These are phyloP conservation scores for Xylocopa sonorina DNA, from an alignment of 1,140 invertebrate species.

Conservation along the genomic window DNA sequence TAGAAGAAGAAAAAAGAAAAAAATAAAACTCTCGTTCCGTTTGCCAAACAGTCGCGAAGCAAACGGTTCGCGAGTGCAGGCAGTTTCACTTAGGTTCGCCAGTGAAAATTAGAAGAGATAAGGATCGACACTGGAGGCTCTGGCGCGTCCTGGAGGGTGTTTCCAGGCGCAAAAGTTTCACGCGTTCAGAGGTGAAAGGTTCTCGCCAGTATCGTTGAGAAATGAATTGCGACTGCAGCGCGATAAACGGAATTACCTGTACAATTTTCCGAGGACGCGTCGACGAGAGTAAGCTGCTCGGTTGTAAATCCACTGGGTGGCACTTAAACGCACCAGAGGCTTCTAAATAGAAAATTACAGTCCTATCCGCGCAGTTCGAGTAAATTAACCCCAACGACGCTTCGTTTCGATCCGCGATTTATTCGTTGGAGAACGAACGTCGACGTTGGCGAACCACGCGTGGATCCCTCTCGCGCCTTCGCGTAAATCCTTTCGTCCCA, in stretches of 20 bases:
- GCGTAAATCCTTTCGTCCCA: no score
- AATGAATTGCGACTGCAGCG: slow-evolving; percentile 27
- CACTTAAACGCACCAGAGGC: slow-evolving; percentile 43
- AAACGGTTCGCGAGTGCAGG: not conserved
- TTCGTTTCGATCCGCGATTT: slow-evolving; percentile 33
- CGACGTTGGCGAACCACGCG: no score
- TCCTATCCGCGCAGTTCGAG: slow-evolving; percentile 33
- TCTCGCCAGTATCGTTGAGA: slow-evolving; percentile 18
- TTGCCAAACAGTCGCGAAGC: no score
- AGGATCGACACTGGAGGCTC: slow-evolving; percentile 4
- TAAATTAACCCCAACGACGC: slow-evolving; percentile 40
- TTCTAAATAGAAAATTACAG: slow-evolving; percentile 62
- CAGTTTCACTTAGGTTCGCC: slow-evolving; percentile 8
- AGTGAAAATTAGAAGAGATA: not conserved
- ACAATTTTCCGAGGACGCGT: slow-evolving; percentile 36
- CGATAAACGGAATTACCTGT: slow-evolving; percentile 53
- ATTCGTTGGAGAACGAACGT: slow-evolving; percentile 11
- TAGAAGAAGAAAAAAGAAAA: no score
- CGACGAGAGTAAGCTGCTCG: slow-evolving; percentile 4
- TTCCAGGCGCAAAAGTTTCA: slow-evolving; percentile 34
- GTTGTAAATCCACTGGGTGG: slow-evolving; percentile 50
- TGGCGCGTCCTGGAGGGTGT: slow-evolving; percentile 11
- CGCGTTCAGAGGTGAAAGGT: slow-evolving; percentile 34
- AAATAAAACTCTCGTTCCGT: no score
- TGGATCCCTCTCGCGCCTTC: not conserved